Evolutionary conservation across 1,140 invertebrate genomes (phyloP).

Genomic region (Eupristina koningsbergeri): DNA sequence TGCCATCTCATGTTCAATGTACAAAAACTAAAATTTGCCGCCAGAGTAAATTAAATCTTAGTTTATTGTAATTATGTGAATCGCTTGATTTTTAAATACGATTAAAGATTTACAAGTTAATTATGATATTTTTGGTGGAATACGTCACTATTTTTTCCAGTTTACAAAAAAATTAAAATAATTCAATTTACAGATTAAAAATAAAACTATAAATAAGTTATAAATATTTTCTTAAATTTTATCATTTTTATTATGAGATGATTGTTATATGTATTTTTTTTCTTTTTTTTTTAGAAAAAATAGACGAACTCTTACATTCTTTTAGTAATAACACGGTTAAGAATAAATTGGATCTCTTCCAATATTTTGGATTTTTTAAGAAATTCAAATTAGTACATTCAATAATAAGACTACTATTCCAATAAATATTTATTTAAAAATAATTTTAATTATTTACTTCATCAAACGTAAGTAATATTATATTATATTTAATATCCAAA

Average conservation of each 20-base stretch:
- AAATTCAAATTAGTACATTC: neutral
- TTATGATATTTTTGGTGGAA: neutral
- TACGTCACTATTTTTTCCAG: neutral
- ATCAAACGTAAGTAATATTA: no score
- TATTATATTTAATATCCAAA: neutral
- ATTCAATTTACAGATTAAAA: no score
- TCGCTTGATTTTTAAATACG: neutral
- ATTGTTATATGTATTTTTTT: no score
- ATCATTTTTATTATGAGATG: no score
- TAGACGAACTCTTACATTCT: no score
- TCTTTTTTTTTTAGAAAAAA: no score
- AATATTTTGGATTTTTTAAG: neutral
- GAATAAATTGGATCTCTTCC: neutral
- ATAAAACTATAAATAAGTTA: no score
- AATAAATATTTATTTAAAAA: neutral
- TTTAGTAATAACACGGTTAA: neutral
- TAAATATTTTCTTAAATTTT: no score
- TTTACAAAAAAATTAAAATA: no score
- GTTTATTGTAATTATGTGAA: neutral
- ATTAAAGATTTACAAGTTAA: neutral
- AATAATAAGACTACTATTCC: neutral
- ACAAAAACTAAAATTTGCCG: neutral
- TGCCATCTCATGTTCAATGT: neutral
- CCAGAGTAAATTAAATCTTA: slow-evolving; percentile 10
- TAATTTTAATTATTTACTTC: neutral